Evolutionary conservation across 2,888 invertebrate species (phyloP), one percentile per base, ranked within the genome.

Genomic region (Phaedon cochleariae): DNA sequence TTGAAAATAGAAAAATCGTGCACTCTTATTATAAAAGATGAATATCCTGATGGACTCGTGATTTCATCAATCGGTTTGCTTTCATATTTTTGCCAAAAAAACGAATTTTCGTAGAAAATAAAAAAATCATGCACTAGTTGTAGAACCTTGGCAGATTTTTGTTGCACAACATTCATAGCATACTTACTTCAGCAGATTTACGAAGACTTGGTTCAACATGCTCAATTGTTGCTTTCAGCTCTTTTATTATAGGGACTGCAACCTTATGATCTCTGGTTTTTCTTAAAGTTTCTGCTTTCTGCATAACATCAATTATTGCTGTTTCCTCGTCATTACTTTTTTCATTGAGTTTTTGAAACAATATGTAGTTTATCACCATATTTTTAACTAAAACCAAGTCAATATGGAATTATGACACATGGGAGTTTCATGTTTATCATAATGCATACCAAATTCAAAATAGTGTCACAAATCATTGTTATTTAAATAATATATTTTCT

Each of bases 181-280:
- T 18, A 59, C 85, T 81, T 82, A 91, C 90, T 77, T 87, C 85
- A 78, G 86, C 86, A 49, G 88, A 86, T 72, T 90, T 91, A 49
- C 91, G 83, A 66, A 91, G 82, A 75, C 86, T 86, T 5, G 89
- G 88, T 59, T 92, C 90, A n/a, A 93, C 86, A 79, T 92, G 90
- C 73, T 90, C 89, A 41, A 92, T 82, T 31, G 69, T 87, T 53
- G 91, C 87, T 53, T 86, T 82, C 69, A 88, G 80, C 41, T 83
- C 81, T 61, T 84, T 80, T 0, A 87, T 83, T 15, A 90, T 79
- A 12, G 79, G 78, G 1, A 87, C 86, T 2, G 89, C 89, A 3
- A 83, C 81, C 0, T 77, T 75, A 9, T 86, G 85, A 71, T 89
- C 87, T 67, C 68, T 76, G 31, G 77, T 73, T 37, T 70, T 74